phyloP scores from a whole-genome alignment of 1,140 invertebrate species.

The Drosophila sproati region DNA sequence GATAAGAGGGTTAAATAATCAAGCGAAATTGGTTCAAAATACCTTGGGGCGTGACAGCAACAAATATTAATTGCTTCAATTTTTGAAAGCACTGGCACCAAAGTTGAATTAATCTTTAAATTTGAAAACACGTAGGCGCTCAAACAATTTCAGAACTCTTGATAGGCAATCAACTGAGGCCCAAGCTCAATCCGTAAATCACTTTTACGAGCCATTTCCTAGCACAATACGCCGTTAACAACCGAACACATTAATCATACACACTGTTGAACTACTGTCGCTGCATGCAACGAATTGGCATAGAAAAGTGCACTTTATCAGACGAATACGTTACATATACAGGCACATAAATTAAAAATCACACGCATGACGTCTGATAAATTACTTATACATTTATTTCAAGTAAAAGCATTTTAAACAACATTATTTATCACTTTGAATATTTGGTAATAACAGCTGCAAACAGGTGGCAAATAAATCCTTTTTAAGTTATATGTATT shows the following conservation, averaged over 20 bases:
- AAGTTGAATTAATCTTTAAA: slow-evolving; percentile 67
- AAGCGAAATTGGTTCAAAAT: slow-evolving; percentile 62
- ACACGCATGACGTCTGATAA: not conserved
- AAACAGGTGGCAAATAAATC: not conserved
- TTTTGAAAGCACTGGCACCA: slow-evolving; percentile 32
- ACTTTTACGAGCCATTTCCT: slow-evolving; percentile 35
- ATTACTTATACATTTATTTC: not conserved
- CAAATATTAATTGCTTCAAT: slow-evolving; percentile 66
- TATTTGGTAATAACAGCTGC: not conserved
- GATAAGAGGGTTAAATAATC: slow-evolving; percentile 36
- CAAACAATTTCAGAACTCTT: slow-evolving; percentile 10
- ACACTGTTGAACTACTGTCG: slow-evolving; percentile 40
- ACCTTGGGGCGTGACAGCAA: slow-evolving; percentile 41
- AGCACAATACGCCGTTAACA: not conserved
- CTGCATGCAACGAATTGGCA: slow-evolving; percentile 49
- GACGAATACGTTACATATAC: not conserved
- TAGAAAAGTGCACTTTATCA: slow-evolving; percentile 9
- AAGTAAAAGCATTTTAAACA: not conserved
- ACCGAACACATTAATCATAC: slow-evolving; percentile 59
- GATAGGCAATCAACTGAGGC: slow-evolving; percentile 43
- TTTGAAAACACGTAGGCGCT: slow-evolving; percentile 13
- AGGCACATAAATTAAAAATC: not conserved
- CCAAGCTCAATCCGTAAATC: slow-evolving; percentile 49
- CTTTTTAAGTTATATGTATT: too few relatives aligned
- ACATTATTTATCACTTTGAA: not conserved